Evolutionary conservation across 2,113 vertebrate species (phyloP).

Genomic region (Stigmatopora nigra): DNA sequence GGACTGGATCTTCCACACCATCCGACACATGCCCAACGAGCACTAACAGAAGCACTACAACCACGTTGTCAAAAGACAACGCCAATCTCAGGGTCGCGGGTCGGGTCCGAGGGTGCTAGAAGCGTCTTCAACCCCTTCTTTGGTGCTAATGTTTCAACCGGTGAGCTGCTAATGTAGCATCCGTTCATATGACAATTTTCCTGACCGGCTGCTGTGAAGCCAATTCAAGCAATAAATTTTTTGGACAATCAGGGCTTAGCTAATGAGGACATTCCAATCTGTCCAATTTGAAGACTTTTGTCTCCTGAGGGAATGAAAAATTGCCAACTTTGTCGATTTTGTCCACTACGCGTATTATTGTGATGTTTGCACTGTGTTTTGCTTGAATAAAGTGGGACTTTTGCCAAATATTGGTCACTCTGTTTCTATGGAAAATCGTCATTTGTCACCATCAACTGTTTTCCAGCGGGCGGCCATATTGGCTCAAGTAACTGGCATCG

Average conservation of each 20-base stretch:
- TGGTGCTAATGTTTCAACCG: constrained; percentile 24
- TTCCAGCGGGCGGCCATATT: background rate
- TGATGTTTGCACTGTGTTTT: constrained; percentile 1
- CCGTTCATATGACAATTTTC: constrained; percentile 27
- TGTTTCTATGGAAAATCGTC: no score
- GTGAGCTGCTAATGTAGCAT: constrained; percentile 12
- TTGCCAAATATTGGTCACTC: background rate
- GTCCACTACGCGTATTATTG: background rate
- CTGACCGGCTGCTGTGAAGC: constrained; percentile 11
- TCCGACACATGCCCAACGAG: constrained; percentile 71
- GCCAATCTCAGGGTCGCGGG: constrained; percentile 48
- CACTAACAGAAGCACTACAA: constrained; percentile 30
- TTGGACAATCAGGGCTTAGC: background rate
- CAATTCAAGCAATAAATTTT: background rate
- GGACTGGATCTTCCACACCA: constrained; percentile 79
- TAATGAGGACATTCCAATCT: background rate
- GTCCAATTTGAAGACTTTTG: background rate
- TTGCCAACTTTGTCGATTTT: background rate
- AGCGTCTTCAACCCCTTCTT: constrained; percentile 39
- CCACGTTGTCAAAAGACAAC: constrained; percentile 30
- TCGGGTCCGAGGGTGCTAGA: constrained; percentile 31
- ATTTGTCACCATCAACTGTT: background rate
- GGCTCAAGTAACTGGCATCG: no score
- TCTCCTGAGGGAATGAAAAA: background rate
- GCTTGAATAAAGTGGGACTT: background rate